phyloP scores from a whole-genome alignment of 1,140 invertebrate genomes.

The Nylanderia fulva region DNA sequence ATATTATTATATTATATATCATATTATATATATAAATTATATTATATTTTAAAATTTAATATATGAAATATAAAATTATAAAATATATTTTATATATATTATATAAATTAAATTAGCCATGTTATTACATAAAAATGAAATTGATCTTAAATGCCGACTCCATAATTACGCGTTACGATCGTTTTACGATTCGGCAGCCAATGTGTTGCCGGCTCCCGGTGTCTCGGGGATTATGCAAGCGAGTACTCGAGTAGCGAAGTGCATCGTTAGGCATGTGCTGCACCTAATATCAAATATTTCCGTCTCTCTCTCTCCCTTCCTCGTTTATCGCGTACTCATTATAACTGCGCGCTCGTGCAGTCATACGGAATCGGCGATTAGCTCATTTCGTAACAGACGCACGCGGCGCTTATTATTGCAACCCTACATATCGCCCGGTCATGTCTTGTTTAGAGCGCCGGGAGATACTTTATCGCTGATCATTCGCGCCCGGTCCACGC shows the following conservation, averaged over 20 bases:
- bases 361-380: constrained; percentile 62
- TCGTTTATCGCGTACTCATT: constrained; percentile 43
- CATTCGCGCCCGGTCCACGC: constrained; percentile 62
- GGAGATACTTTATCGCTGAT: constrained; percentile 73
- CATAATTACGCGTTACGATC: constrained; percentile 15
- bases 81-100: too few species aligned
- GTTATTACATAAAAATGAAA: too few species aligned
- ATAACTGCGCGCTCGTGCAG: constrained; percentile 49
- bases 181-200: constrained; percentile 51
- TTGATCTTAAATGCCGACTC: too few species aligned
- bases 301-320: constrained; percentile 1
- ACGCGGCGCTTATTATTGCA: constrained; percentile 67
- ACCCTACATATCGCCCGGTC: constrained; percentile 60
- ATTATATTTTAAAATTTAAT: too few species aligned
- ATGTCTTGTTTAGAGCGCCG: constrained; percentile 66
- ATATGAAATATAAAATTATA: too few species aligned
- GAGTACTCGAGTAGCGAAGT: constrained; percentile 23
- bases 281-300: constrained; percentile 46
- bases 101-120: too few species aligned
- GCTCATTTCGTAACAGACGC: constrained; percentile 68
- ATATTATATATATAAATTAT: too few species aligned
- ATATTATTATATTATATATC: too few species aligned
- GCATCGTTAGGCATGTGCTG: constrained; percentile 40
- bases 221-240: constrained; percentile 47
- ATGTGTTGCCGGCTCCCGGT: neutral